Base-by-base conservation (phyloP, 2,113 vertebrate species). In the Platanista minor region DNA sequence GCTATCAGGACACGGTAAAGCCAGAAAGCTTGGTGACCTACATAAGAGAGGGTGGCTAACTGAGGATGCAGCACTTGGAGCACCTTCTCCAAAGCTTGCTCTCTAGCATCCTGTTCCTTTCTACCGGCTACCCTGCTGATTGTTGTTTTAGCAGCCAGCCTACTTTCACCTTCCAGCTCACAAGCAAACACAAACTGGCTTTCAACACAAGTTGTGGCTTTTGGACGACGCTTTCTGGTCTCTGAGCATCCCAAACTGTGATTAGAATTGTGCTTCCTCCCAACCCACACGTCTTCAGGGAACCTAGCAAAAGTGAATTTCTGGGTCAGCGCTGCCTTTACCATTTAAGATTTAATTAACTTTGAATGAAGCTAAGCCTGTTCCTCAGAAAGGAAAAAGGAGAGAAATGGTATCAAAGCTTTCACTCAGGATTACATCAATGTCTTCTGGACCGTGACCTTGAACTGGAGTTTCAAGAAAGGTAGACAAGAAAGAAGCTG, bases 301-400 rank as follows among this genome's bases (percentile, higher is more conserved):
- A 95, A 0, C 3, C 87, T 5, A 31, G 49, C 46, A 97, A 96
- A 98, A 94, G 31, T 94, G 69, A 87, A 97, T 96, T 98, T 96
- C 59, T 94, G 64, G 78, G 86, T 96, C 72, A 94, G 29, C 52
- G 29, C 59, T 69, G 94, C 75, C 87, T 97, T 92, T 94, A 62
- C 94, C 94, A 81, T 75, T 91, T 94, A 77, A 67, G 39, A 90
- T 81, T 97, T 72, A 80, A 97, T 82, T 95, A 83, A 82, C 96
- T 94, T 41, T 87, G 88, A 95, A 74, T 96, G 72, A 87, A 71
- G 66, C 20, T 41, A 93, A 95, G 75, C 25, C 25, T 95, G 7
- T 49, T 75, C 86, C 33, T 54, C 69, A 39, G 91, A 57, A 94
- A 95, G 52, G 12, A 82, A 21, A 8, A 71, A 33, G 6, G 39